Evolutionary conservation across 1,140 invertebrate genomes (phyloP).

Genomic region (Drosophila varians): DNA sequence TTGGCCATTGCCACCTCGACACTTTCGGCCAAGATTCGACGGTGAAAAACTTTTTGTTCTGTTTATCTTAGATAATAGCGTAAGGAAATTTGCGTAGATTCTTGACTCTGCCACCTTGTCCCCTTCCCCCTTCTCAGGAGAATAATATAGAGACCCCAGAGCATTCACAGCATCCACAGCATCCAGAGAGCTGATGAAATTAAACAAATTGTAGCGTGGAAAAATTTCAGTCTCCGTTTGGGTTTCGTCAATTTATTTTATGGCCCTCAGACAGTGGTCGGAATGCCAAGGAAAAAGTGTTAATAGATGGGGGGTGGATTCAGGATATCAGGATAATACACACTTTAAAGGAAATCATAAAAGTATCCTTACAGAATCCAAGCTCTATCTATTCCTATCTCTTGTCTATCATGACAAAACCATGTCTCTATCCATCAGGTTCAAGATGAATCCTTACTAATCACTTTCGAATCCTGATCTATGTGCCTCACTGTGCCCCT

Average conservation of each 20-base stretch:
- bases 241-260: constrained; percentile 58
- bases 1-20: constrained; percentile 3
- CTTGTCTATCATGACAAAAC: too few relatives aligned
- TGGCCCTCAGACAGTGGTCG: constrained; percentile 24
- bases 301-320: neutral
- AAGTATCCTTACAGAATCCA: too few relatives aligned
- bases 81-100: constrained; percentile 52
- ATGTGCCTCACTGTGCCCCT: constrained; percentile 43
- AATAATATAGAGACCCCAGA: too few relatives aligned
- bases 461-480: constrained; percentile 41
- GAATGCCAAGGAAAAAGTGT: too few relatives aligned
- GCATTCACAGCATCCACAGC: neutral
- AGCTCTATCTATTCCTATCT: too few relatives aligned
- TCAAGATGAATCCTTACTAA: constrained; percentile 2
- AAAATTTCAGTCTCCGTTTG: constrained; percentile 56
- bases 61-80: constrained; percentile 71
- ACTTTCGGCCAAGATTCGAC: too few relatives aligned
- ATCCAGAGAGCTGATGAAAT: constrained; percentile 56
- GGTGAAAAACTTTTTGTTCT: constrained; percentile 56
- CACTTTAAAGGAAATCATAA: too few relatives aligned
- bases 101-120: too few relatives aligned
- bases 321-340: too few relatives aligned
- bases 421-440: too few relatives aligned
- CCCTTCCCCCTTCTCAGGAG: too few relatives aligned
- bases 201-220: constrained; percentile 66